Evolutionary conservation across 30 jellyfish, hydroid and myxozoan species (phyloP).

Genomic region (Catostylus mosaicus): DNA sequence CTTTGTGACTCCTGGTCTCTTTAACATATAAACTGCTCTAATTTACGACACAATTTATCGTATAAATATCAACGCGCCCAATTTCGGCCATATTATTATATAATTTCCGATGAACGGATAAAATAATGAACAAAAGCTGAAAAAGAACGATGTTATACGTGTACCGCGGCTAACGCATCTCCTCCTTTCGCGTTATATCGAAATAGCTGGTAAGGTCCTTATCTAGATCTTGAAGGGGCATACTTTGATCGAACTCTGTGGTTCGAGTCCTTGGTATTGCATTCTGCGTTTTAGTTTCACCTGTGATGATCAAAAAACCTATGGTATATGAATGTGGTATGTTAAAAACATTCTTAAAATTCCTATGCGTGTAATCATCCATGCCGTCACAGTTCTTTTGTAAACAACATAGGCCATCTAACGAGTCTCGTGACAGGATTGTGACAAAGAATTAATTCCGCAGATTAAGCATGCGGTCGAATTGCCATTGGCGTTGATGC

Average conservation of each 20-base stretch:
- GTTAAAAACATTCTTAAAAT: constrained; percentile 4
- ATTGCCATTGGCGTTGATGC: too few relatives aligned
- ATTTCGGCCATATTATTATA: constrained; percentile 26
- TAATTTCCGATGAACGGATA: constrained; percentile 30
- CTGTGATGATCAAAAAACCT: not conserved
- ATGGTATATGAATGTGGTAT: not conserved
- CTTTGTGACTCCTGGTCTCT: constrained; percentile 89
- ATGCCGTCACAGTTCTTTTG: not conserved
- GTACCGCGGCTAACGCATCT: too few relatives aligned
- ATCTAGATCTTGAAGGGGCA: too few relatives aligned
- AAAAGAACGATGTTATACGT: constrained; percentile 27
- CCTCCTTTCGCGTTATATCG: too few relatives aligned
- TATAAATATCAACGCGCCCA: constrained; percentile 63
- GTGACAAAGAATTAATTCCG: constrained; percentile 1
- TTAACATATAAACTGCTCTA: constrained; percentile 74
- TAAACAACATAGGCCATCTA: not conserved
- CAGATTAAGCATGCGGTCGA: constrained; percentile 1
- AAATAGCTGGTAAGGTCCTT: too few relatives aligned
- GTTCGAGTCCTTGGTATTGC: not conserved
- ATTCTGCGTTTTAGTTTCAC: too few relatives aligned
- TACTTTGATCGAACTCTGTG: too few relatives aligned
- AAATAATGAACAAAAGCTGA: constrained; percentile 26
- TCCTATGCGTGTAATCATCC: constrained; percentile 7
- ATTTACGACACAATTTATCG: constrained; percentile 75
- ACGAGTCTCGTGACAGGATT: not conserved